Evolutionary conservation across 2,797 vertebrate genomes (phyloP).

Genomic region (Zenarchopterus dispar): DNA sequence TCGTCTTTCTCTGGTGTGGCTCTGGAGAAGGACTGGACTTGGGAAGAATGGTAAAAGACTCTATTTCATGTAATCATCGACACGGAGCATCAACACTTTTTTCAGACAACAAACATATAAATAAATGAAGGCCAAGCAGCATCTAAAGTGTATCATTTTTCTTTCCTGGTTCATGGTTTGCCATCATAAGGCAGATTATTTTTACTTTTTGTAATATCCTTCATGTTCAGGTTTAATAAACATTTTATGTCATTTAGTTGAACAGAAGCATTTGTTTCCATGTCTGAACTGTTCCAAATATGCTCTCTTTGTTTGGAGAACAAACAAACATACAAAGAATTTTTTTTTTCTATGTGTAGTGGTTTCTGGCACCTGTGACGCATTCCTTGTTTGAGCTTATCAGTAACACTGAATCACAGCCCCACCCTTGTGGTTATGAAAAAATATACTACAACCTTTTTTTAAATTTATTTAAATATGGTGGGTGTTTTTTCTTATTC

Average conservation of each 20-base stretch:
- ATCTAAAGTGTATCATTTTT: background rate
- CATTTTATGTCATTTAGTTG: too few species aligned
- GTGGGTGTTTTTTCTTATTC: background rate
- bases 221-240: too few species aligned
- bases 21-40: conserved; percentile 96
- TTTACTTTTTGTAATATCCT: background rate
- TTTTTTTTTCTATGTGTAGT: background rate
- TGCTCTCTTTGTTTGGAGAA: too few species aligned
- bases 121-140: too few species aligned
- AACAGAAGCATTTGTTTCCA: background rate
- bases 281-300: background rate
- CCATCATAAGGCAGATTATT: background rate
- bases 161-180: background rate
- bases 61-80: background rate
- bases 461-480: background rate
- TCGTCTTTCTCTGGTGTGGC: conserved; percentile 98
- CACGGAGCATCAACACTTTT: too few species aligned
- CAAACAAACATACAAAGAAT: background rate
- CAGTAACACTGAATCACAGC: conserved; percentile 5
- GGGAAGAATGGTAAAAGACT: conserved; percentile 90
- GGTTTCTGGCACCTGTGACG: background rate
- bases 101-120: too few species aligned
- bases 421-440: background rate
- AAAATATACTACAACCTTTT: background rate
- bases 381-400: background rate